A percentile compares a stretch with the other conserved stretches of the same genome.
Conservation (phyloP, 30 jellyfish, hydroid and myxozoan genomes). For the Chironex yamaguchii region DNA sequence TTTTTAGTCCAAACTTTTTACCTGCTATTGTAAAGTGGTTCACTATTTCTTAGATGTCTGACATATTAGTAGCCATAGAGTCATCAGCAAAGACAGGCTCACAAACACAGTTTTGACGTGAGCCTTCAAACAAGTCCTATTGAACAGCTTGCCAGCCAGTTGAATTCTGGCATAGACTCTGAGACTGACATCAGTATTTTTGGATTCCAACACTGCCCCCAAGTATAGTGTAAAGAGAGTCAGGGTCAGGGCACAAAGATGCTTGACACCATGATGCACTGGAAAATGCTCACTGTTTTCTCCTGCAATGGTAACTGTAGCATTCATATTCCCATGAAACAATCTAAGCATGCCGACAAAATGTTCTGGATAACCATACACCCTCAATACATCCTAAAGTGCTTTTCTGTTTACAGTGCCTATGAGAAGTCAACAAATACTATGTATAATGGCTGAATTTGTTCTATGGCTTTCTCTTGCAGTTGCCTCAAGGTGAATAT, state of each 20-base stretch:
- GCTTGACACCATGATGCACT: neutral
- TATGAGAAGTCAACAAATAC: conserved; percentile 9
- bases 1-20: too few relatives aligned
- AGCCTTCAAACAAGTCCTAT: too few relatives aligned
- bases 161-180: neutral
- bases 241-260: conserved; percentile 2
- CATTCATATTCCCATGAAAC: conserved; percentile 3
- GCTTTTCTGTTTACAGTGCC: neutral
- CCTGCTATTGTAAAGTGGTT: too few relatives aligned
- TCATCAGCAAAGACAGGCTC: conserved; percentile 5
- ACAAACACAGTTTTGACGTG: neutral
- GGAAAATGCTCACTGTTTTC: neutral
- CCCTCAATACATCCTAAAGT: neutral
- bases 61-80: too few relatives aligned
- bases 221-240: neutral
- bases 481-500: conserved; percentile 18
- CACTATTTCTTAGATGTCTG: too few relatives aligned
- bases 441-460: neutral
- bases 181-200: neutral
- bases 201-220: neutral
- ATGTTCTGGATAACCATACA: too few relatives aligned
- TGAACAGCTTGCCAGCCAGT: conserved; percentile 12
- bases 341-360: neutral
- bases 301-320: neutral
- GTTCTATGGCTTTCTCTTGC: conserved; percentile 17